phyloP scores from a whole-genome alignment of 2,113 vertebrate species.

The Caracal caracal region DNA sequence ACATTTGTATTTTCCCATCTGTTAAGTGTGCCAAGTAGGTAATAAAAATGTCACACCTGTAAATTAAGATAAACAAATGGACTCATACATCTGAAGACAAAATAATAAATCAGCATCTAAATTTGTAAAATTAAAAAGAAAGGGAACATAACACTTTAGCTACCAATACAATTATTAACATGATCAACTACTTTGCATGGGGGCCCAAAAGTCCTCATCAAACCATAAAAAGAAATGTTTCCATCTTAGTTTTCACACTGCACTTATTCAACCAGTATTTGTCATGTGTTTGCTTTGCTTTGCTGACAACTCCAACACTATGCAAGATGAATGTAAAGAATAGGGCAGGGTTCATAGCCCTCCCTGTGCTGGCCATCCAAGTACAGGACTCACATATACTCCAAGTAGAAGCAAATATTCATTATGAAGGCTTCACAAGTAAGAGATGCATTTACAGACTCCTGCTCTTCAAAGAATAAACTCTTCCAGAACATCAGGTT shows the following conservation, averaged over 20 bases:
- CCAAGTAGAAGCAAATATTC: background rate
- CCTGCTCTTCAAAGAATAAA: background rate
- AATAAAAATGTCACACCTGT: constrained; percentile 67
- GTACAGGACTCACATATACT: background rate
- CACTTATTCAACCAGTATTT: background rate
- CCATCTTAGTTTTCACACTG: background rate
- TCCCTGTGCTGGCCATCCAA: background rate
- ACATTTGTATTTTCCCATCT: constrained; percentile 62
- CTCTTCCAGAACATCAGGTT: background rate
- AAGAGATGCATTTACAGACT: background rate
- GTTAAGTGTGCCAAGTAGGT: constrained; percentile 65
- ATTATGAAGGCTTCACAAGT: background rate
- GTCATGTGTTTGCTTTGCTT: background rate
- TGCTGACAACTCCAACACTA: background rate
- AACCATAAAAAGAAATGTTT: constrained; percentile 59
- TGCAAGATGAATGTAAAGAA: background rate
- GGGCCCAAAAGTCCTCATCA: background rate
- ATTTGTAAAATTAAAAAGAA: constrained; percentile 25
- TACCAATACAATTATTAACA: background rate
- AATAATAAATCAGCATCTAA: constrained; percentile 56
- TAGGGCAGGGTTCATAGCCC: background rate
- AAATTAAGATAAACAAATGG: constrained; percentile 64
- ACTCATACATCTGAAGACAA: constrained; percentile 58
- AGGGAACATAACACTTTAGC: constrained; percentile 15
- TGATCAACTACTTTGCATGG: background rate